Percentiles rank a stretch among this genome's conserved stretches.
Conservation (phyloP, 2,888 invertebrate species). For the Cyaniris semiargus region DNA sequence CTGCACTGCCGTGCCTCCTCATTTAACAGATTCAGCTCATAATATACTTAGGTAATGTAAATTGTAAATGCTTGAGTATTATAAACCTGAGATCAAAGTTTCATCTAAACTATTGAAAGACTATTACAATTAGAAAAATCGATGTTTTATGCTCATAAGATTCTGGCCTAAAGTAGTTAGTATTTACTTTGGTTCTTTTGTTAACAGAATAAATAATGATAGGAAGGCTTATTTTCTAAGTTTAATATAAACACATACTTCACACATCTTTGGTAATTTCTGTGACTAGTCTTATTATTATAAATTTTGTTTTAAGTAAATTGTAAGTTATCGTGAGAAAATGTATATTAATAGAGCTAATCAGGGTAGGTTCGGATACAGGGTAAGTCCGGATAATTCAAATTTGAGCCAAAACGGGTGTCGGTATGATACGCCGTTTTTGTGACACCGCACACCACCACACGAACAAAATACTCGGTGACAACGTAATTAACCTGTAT, state of each 20-base stretch:
- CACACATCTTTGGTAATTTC: not conserved
- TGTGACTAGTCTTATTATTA: not conserved
- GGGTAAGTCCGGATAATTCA: not conserved
- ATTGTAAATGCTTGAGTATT: slow-evolving; percentile 13
- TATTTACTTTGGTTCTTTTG: slow-evolving; percentile 19
- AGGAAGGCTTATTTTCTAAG: slow-evolving; percentile 3
- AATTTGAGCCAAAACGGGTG: too few species aligned
- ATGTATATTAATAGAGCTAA: not conserved
- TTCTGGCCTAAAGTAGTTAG: slow-evolving; percentile 44
- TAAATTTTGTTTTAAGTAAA: not conserved
- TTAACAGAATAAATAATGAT: not conserved
- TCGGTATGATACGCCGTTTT: too few species aligned
- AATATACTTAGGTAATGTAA: slow-evolving; percentile 1
- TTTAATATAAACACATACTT: slow-evolving; percentile 1
- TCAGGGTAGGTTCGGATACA: not conserved
- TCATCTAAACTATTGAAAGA: slow-evolving; percentile 22
- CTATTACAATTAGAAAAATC: slow-evolving; percentile 44
- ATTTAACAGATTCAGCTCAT: not conserved
- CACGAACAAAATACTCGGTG: not conserved
- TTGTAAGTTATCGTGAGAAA: not conserved
- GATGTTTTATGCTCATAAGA: slow-evolving; percentile 63
- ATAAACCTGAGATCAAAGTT: slow-evolving; percentile 15
- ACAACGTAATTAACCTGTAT: not conserved
- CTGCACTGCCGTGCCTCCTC: not conserved
- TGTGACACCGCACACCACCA: not conserved